phyloP scores from a whole-genome alignment of 2,888 invertebrate genomes.

The Polymixis lichenea region DNA sequence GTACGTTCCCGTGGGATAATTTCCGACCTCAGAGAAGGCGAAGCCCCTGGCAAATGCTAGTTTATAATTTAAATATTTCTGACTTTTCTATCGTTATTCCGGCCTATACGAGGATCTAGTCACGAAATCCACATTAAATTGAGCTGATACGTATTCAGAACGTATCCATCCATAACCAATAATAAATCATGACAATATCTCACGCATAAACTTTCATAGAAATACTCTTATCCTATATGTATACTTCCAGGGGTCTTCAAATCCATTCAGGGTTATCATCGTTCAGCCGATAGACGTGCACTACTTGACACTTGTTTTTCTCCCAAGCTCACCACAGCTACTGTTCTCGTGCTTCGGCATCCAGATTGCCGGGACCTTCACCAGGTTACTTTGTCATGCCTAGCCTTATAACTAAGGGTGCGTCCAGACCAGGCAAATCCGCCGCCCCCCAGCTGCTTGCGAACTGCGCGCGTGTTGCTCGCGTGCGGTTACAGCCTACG shows the following conservation, averaged over 20 bases:
- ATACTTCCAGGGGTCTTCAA: too few species aligned
- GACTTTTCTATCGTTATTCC: background rate
- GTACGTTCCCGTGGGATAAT: too few species aligned
- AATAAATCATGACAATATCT: background rate
- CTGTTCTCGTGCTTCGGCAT: too few species aligned
- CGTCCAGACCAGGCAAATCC: too few species aligned
- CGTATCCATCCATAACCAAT: background rate
- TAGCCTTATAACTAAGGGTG: background rate
- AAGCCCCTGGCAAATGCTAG: too few species aligned
- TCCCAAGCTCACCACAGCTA: background rate
- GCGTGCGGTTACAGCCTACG: too few species aligned
- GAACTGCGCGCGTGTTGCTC: too few species aligned
- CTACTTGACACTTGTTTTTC: background rate
- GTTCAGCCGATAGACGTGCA: background rate
- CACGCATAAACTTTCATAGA: background rate
- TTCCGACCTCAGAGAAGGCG: too few species aligned
- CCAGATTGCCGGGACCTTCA: too few species aligned
- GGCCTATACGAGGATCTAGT: background rate
- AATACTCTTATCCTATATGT: too few species aligned
- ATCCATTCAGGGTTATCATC: too few species aligned
- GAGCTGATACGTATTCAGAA: background rate
- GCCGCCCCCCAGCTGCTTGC: too few species aligned
- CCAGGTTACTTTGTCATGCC: background rate
- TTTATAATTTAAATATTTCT: background rate
- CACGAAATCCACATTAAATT: background rate